Percentiles rank a stretch among this genome's conserved stretches.
These are phyloP conservation scores for Sternarchorhynchus goeldii DNA, from an alignment of 2,797 vertebrate species.

Conservation along the genomic window DNA sequence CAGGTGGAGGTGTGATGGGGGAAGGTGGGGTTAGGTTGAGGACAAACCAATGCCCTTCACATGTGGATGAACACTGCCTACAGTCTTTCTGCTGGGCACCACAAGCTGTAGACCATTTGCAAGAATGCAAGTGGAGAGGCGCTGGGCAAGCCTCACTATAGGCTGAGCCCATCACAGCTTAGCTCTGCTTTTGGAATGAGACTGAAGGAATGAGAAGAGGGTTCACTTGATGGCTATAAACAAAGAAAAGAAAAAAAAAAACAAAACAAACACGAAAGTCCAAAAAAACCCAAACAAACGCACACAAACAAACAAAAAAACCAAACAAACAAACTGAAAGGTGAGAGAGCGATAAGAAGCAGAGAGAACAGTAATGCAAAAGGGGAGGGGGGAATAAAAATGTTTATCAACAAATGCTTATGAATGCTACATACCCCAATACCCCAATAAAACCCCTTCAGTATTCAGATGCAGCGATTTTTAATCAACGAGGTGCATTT, in stretches of 20 bases:
- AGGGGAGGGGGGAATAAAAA: neutral
- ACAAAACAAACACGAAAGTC: neutral
- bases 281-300: slow-evolving; percentile 9
- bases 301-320: neutral
- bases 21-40: neutral
- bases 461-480: slow-evolving; percentile 37
- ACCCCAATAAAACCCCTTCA: slow-evolving; percentile 42
- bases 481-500: slow-evolving; percentile 51
- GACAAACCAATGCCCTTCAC: slow-evolving; percentile 20
- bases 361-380: neutral
- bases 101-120: neutral
- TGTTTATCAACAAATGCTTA: neutral
- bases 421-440: slow-evolving; percentile 22
- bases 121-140: slow-evolving; percentile 12
- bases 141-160: slow-evolving; percentile 20
- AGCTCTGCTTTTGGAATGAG: neutral
- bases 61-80: neutral
- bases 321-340: slow-evolving; percentile 20
- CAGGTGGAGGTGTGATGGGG: neutral
- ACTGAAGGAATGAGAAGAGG: slow-evolving; percentile 21
- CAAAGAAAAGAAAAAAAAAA: neutral
- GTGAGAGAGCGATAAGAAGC: neutral
- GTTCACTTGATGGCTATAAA: slow-evolving; percentile 12
- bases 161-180: slow-evolving; percentile 39
- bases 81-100: slow-evolving; percentile 19